Conservation (phyloP, 2,113 vertebrate species). For the Clinocottus analis region DNA sequence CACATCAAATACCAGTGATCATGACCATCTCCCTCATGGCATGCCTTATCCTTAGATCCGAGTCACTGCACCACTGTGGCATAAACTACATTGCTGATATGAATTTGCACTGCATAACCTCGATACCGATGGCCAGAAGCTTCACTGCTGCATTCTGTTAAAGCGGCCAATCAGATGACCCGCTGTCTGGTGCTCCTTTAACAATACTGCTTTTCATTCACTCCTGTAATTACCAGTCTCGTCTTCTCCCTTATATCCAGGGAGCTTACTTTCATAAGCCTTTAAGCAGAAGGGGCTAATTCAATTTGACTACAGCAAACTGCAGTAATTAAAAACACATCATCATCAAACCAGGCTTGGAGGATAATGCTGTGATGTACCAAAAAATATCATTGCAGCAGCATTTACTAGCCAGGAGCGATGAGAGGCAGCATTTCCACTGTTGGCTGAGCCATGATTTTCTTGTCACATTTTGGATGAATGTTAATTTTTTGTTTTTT, state of each 20-base stretch:
- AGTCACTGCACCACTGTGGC: constrained; percentile 59
- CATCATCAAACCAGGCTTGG: constrained; percentile 55
- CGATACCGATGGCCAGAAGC: constrained; percentile 33
- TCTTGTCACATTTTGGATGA: constrained; percentile 61
- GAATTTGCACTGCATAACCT: constrained; percentile 49
- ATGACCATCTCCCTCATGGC: constrained; percentile 48
- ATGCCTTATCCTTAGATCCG: constrained; percentile 36
- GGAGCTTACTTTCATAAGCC: constrained; percentile 33
- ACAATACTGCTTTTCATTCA: constrained; percentile 18
- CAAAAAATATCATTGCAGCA: constrained; percentile 68
- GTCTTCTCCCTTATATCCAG: constrained; percentile 1
- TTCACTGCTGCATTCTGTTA: constrained; percentile 55
- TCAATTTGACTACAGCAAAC: constrained; percentile 64
- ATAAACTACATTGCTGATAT: constrained; percentile 53
- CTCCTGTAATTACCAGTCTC: constrained; percentile 1
- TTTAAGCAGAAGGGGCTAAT: constrained; percentile 60
- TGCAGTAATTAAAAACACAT: constrained; percentile 72
- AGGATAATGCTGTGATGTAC: constrained; percentile 62
- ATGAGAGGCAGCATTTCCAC: constrained; percentile 56
- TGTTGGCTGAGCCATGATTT: constrained; percentile 41
- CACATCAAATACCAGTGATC: constrained; percentile 4
- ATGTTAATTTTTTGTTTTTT: constrained; percentile 32
- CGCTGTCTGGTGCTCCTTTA: constrained; percentile 29
- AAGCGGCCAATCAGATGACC: constrained; percentile 35
- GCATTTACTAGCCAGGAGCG: constrained; percentile 54